Conservation (phyloP, 2,888 invertebrate species). For the Hemicrepidius hirtus region DNA sequence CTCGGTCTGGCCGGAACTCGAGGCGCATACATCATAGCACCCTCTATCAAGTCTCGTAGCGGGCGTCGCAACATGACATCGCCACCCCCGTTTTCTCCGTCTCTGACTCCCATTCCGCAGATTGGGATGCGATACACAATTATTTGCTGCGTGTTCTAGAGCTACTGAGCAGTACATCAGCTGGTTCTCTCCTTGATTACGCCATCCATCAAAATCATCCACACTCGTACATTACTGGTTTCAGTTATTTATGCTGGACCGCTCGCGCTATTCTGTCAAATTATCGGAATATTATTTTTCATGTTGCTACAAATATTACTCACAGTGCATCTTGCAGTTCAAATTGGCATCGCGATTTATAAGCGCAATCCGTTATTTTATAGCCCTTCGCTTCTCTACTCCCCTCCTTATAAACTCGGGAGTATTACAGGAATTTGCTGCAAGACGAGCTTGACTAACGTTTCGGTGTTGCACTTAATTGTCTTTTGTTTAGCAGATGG, state of each 20-base stretch:
- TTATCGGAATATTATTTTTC: slow-evolving; percentile 47
- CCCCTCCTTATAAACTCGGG: neutral
- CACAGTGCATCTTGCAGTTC: slow-evolving; percentile 24
- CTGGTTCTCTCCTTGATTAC: slow-evolving; percentile 62
- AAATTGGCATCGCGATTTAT: slow-evolving; percentile 21
- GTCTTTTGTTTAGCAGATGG: slow-evolving; percentile 35
- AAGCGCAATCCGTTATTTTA: slow-evolving; percentile 15
- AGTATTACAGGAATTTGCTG: slow-evolving; percentile 20
- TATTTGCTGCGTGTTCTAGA: slow-evolving; percentile 62
- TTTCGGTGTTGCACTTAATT: slow-evolving; percentile 41
- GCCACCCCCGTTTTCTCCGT: slow-evolving; percentile 43
- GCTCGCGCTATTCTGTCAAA: slow-evolving; percentile 51
- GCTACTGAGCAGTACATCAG: slow-evolving; percentile 61
- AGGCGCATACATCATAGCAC: slow-evolving; percentile 51
- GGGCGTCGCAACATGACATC: slow-evolving; percentile 43
- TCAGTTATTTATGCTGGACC: slow-evolving; percentile 56
- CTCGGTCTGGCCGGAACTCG: slow-evolving; percentile 49
- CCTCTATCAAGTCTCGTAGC: slow-evolving; percentile 48
- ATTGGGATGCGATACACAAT: slow-evolving; percentile 59
- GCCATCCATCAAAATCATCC: slow-evolving; percentile 67
- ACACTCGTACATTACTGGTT: slow-evolving; percentile 59
- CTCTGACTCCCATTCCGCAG: slow-evolving; percentile 47
- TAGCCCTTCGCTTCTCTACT: neutral
- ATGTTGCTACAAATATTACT: slow-evolving; percentile 28
- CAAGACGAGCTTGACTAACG: slow-evolving; percentile 30